A percentile compares a stretch with the other conserved stretches of the same genome.
Evolutionary conservation across 2,113 vertebrate species (phyloP).

Genomic region (Pterophyllum scalare): DNA sequence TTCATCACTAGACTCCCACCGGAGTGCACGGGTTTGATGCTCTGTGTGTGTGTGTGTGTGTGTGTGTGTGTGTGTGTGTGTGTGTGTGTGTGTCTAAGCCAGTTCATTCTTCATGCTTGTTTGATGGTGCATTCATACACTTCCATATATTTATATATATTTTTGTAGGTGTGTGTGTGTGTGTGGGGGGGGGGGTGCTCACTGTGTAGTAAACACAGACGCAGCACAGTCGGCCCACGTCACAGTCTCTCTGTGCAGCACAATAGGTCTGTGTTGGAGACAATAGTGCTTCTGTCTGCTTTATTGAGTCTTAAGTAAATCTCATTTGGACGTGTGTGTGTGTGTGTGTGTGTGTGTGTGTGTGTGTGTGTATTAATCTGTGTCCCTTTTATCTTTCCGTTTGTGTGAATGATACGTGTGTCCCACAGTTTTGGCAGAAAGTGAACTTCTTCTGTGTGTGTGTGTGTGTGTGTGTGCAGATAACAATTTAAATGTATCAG

Average conservation of each 20-base stretch:
- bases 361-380: constrained; percentile 40
- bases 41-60: constrained; percentile 1
- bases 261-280: constrained; percentile 68
- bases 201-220: constrained; percentile 52
- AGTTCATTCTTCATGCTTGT: constrained; percentile 1
- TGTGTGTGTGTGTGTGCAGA: neutral
- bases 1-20: constrained; percentile 51
- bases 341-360: neutral
- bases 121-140: neutral
- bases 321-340: constrained; percentile 51
- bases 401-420: constrained; percentile 8
- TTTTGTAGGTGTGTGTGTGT: neutral
- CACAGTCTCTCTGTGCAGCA: constrained; percentile 43
- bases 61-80: neutral
- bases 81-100: neutral
- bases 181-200: constrained; percentile 19
- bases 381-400: neutral
- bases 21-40: constrained; percentile 39
- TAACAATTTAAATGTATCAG: constrained; percentile 31
- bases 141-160: neutral
- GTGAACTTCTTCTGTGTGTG: neutral
- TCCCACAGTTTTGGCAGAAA: constrained; percentile 34
- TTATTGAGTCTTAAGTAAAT: constrained; percentile 70
- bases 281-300: constrained; percentile 66
- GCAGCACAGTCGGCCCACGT: constrained; percentile 42